phyloP scores from a whole-genome alignment of 1,140 invertebrate genomes.

The Cotesia vestalis region DNA sequence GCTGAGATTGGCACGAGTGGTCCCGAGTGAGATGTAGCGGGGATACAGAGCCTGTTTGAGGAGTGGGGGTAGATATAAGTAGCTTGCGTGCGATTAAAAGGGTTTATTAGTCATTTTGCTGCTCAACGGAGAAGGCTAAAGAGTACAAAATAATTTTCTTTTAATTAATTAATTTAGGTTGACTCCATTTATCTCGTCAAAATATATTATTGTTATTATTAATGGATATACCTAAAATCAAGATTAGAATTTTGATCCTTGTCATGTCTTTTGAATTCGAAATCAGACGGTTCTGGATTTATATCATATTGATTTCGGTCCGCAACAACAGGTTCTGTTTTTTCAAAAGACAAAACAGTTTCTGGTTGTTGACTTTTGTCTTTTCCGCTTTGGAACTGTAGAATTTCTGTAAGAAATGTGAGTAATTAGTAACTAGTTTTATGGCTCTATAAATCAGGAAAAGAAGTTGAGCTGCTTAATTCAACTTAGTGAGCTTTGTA shows the following conservation, averaged over 20 bases:
- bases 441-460: neutral
- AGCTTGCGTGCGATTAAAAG: too few relatives aligned
- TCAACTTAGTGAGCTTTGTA: slow-evolving; percentile 5
- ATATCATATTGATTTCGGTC: slow-evolving; percentile 54
- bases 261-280: slow-evolving; percentile 44
- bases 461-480: neutral
- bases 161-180: too few relatives aligned
- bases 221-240: slow-evolving; percentile 48
- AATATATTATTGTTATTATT: neutral
- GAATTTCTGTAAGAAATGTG: slow-evolving; percentile 50
- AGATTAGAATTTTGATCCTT: slow-evolving; percentile 49
- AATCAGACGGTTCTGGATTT: slow-evolving; percentile 40
- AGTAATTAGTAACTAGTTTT: slow-evolving; percentile 7
- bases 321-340: slow-evolving; percentile 44
- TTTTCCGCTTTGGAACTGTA: slow-evolving; percentile 55
- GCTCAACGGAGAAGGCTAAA: too few relatives aligned
- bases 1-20: too few relatives aligned
- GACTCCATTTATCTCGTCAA: too few relatives aligned
- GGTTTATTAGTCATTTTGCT: too few relatives aligned
- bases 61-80: too few relatives aligned
- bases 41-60: too few relatives aligned
- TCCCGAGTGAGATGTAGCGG: too few relatives aligned
- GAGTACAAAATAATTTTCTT: too few relatives aligned
- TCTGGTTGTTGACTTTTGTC: slow-evolving; percentile 37
- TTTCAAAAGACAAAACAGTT: slow-evolving; percentile 39